phyloP scores from a whole-genome alignment of 2,113 vertebrate genomes.

The Hypocryptadius cinnamomeus region DNA sequence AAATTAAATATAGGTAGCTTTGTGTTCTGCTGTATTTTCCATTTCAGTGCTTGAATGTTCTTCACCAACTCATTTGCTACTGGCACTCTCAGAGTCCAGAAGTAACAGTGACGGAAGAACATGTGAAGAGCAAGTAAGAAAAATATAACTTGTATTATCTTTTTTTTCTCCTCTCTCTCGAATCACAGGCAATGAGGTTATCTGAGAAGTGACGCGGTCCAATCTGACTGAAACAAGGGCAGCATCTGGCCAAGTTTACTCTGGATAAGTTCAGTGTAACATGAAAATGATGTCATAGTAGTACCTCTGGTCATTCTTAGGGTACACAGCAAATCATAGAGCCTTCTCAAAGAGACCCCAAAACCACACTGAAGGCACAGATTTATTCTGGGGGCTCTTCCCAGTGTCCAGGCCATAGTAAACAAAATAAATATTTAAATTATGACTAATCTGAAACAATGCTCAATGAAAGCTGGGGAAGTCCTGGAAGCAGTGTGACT shows the following conservation, averaged over 20 bases:
- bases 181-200: too few relatives aligned
- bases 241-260: not conserved
- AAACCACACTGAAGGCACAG: not conserved
- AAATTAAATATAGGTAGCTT: not conserved
- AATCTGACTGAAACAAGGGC: too few relatives aligned
- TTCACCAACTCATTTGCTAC: not conserved
- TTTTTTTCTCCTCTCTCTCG: too few relatives aligned
- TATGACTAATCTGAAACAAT: constrained; percentile 7
- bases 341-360: not conserved
- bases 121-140: not conserved
- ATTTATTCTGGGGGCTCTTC: not conserved
- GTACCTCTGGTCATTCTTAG: not conserved
- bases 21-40: not conserved
- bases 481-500: not conserved
- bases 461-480: not conserved
- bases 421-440: not conserved
- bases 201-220: too few relatives aligned
- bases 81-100: not conserved
- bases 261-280: too few relatives aligned
- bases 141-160: not conserved
- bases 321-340: not conserved
- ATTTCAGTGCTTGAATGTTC: not conserved
- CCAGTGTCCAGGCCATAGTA: not conserved
- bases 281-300: not conserved
- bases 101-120: not conserved